Conservation (phyloP, 2,888 invertebrate species). For the Caradrina kadenii region DNA sequence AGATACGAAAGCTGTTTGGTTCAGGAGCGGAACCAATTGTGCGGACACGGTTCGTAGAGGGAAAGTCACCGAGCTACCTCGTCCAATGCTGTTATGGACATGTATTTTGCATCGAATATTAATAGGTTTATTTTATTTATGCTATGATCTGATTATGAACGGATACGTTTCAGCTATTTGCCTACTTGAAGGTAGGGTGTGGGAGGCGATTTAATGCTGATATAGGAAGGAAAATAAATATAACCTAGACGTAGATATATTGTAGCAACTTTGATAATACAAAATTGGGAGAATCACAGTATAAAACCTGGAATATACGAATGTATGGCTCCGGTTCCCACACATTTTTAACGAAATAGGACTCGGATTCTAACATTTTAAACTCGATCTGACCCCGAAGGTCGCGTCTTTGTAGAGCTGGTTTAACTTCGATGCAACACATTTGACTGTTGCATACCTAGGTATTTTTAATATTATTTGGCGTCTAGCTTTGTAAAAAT, state of each 20-base stretch:
- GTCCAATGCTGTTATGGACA: conserved; percentile 43
- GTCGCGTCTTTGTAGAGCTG: not conserved
- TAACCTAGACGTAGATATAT: not conserved
- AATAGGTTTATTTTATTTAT: conserved; percentile 51
- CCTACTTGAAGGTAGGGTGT: not conserved
- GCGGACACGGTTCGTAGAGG: conserved; percentile 70
- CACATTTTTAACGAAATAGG: not conserved
- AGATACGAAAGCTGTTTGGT: conserved; percentile 68
- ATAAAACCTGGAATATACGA: not conserved
- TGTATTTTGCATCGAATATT: conserved; percentile 59
- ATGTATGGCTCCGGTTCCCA: not conserved
- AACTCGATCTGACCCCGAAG: not conserved
- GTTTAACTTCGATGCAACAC: conserved; percentile 1
- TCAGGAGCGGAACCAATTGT: conserved; percentile 73
- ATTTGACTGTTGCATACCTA: not conserved
- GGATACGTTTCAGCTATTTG: conserved; percentile 20
- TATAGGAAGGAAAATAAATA: too few species aligned
- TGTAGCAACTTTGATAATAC: too few species aligned
- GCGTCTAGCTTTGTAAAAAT: not conserved
- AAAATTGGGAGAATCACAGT: not conserved
- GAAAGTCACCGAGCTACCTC: conserved; percentile 69
- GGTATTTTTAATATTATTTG: not conserved
- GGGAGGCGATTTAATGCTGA: too few species aligned
- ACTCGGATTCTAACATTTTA: not conserved
- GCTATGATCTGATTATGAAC: conserved; percentile 41